Percentiles rank a stretch among this genome's conserved stretches.
Conservation (phyloP, 2,888 invertebrate genomes). For the Dascillus cervinus region DNA sequence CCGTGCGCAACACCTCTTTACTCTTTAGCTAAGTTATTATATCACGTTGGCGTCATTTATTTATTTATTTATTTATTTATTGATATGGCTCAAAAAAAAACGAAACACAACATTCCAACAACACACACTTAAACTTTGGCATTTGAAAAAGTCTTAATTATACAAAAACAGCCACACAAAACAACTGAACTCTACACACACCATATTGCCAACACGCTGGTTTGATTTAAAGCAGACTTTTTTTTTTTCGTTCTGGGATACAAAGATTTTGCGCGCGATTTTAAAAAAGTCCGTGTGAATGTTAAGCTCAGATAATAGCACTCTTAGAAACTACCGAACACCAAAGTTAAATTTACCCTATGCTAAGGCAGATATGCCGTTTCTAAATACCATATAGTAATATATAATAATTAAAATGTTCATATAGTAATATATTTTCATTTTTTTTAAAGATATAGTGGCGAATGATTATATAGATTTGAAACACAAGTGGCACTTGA, state of each 20-base stretch:
- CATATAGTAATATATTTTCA: constrained; percentile 38
- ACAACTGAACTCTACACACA: constrained; percentile 15
- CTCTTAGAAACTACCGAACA: constrained; percentile 41
- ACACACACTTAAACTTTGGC: constrained; percentile 32
- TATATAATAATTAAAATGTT: constrained; percentile 27
- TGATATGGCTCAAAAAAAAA: constrained; percentile 29
- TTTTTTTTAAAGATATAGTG: constrained; percentile 37
- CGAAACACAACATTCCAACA: constrained; percentile 26
- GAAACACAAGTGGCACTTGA: constrained; percentile 73
- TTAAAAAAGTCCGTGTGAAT: constrained; percentile 10
- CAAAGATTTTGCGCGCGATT: constrained; percentile 2
- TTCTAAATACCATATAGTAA: constrained; percentile 30
- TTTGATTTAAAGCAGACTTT: constrained; percentile 13
- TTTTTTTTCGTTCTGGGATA: neutral
- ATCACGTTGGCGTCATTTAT: constrained; percentile 24
- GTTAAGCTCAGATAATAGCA: constrained; percentile 31
- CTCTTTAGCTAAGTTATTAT: constrained; percentile 6
- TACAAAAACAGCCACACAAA: constrained; percentile 24
- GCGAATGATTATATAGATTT: constrained; percentile 47
- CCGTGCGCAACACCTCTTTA: constrained; percentile 14
- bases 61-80: no score
- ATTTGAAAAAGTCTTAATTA: constrained; percentile 30
- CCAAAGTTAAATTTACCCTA: constrained; percentile 35
- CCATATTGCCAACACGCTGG: constrained; percentile 20
- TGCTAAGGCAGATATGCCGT: constrained; percentile 38